Evolutionary conservation across 2,888 invertebrate genomes (phyloP), one percentile per base, ranked within the genome.

Genomic region (Sesamia inferens): DNA sequence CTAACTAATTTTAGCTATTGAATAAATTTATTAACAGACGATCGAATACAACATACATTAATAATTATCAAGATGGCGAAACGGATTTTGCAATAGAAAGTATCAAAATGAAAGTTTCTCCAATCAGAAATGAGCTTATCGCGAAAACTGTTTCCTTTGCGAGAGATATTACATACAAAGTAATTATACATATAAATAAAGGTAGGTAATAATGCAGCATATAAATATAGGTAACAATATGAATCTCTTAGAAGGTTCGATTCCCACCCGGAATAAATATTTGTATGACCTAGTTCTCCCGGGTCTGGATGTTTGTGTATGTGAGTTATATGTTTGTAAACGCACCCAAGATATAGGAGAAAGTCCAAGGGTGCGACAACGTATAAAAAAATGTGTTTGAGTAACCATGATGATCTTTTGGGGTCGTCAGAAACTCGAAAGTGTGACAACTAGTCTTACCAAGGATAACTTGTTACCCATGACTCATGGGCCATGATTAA

Each of bases 11-110:
- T 10, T 11, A 31, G 0, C 8, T 14, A 22, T 3, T 31, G 22
- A 44, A 51, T 54, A 24, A 66, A 66, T 22, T 44, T 44, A 31
- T 31, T 61, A 0, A n/a, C 47, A 42, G 11, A 39, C 11, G 3
- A 39, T 42, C 10, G 2, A 48, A n/a, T 48, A 59, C 48, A 57
- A 48, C 57, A 31, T 55, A 48, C 31, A 78, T 31, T 22, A 19
- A 71, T 57, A 42, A 31, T 48, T 44, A 51, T 61, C 5, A 31
- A 3, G 42, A 44, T 31, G 48, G 10, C 16, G 48, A 79, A 58
- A 59, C 51, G 54, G 44, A 64, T 76, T 65, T 63, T 63, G 19
- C 47, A 39, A 39, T 57, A 55, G 75, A 81, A 81, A 81, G 81
- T 76, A 63, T 58, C 31, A 44, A 66, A 70, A 76, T 31, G 63